Percentiles rank a stretch among this genome's conserved stretches.
These are phyloP conservation scores for Thereva nobilitata DNA, from an alignment of 2,888 invertebrate genomes.

Conservation along the genomic window DNA sequence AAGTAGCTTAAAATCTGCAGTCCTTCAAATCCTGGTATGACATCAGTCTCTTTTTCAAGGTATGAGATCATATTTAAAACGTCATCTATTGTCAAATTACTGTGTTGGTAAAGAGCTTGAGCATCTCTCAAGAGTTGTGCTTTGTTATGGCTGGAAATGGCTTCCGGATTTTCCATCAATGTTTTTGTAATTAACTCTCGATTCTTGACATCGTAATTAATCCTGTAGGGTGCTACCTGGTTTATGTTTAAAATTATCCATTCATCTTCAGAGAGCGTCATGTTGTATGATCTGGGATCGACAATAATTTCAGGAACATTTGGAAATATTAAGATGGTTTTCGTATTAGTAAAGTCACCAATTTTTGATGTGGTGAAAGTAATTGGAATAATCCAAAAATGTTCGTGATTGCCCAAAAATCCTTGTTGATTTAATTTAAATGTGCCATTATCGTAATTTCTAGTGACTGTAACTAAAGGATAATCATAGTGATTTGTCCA, in stretches of 20 bases:
- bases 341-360: slow-evolving; percentile 49
- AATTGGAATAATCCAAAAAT: slow-evolving; percentile 54
- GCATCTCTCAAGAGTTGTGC: slow-evolving; percentile 87
- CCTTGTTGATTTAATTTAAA: slow-evolving; percentile 63
- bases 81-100: too few species aligned
- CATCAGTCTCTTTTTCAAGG: too few species aligned
- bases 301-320: background rate
- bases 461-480: slow-evolving; percentile 62
- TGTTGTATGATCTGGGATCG: background rate
- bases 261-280: slow-evolving; percentile 45
- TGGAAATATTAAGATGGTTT: slow-evolving; percentile 37
- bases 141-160: slow-evolving; percentile 75
- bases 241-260: slow-evolving; percentile 57
- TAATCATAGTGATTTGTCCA: slow-evolving; percentile 68
- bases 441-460: slow-evolving; percentile 59
- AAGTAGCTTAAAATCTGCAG: too few species aligned
- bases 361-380: slow-evolving; percentile 51
- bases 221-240: slow-evolving; percentile 62
- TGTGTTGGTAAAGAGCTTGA: slow-evolving; percentile 22
- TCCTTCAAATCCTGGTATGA: too few species aligned
- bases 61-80: too few species aligned
- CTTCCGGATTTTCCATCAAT: slow-evolving; percentile 65
- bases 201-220: slow-evolving; percentile 71
- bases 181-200: slow-evolving; percentile 67
- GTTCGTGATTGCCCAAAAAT: slow-evolving; percentile 43